These are phyloP conservation scores for Physella acuta DNA, from an alignment of 1,140 invertebrate genomes.

Conservation along the genomic window DNA sequence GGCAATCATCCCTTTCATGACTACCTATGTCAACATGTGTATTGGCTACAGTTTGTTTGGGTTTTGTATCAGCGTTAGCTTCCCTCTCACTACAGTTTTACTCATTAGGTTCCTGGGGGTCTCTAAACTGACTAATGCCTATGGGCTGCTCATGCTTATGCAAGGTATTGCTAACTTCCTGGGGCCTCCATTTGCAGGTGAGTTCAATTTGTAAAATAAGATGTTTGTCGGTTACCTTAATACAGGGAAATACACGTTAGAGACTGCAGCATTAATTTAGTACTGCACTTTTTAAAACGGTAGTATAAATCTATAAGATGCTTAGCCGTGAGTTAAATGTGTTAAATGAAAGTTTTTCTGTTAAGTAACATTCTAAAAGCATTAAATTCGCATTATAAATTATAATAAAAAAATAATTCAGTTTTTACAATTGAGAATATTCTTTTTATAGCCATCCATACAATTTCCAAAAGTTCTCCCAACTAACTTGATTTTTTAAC, in stretches of 20 bases:
- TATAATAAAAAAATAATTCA: too few relatives aligned
- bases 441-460: too few relatives aligned
- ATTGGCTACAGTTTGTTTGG: constrained; percentile 48
- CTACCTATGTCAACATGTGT: constrained; percentile 36
- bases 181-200: constrained; percentile 57
- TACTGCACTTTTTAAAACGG: too few relatives aligned
- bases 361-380: too few relatives aligned
- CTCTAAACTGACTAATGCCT: constrained; percentile 56
- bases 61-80: constrained; percentile 57
- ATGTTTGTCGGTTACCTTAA: constrained; percentile 32
- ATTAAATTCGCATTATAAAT: too few relatives aligned
- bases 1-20: constrained; percentile 41
- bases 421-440: too few relatives aligned
- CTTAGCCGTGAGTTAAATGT: too few relatives aligned
- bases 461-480: too few relatives aligned
- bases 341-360: too few relatives aligned
- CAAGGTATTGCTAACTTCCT: constrained; percentile 56
- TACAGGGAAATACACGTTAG: background rate
- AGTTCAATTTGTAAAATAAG: constrained; percentile 22
- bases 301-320: too few relatives aligned
- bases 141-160: constrained; percentile 55
- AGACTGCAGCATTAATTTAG: background rate
- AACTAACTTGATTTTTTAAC: too few relatives aligned
- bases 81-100: constrained; percentile 53
- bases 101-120: constrained; percentile 56